Percentiles rank a stretch among this genome's conserved stretches.
Conservation (phyloP, 2,797 vertebrate genomes). For the Gephyroberyx darwinii region DNA sequence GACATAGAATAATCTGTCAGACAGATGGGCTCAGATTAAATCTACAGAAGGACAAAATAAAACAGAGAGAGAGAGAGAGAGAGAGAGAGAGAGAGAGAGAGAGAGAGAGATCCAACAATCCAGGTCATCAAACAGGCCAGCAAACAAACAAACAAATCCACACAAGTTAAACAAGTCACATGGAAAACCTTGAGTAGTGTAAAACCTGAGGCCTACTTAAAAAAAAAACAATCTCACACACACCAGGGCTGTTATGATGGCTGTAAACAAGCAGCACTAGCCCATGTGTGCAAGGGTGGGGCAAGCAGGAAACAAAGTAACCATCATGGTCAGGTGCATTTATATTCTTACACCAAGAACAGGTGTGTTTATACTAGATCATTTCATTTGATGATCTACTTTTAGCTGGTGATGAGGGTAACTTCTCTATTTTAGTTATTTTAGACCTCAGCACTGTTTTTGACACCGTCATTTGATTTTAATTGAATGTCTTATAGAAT, state of each 20-base stretch:
- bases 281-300: too few species aligned
- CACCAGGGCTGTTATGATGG: not conserved
- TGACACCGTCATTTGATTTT: too few species aligned
- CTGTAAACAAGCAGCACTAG: conserved; percentile 4
- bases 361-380: not conserved
- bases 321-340: too few species aligned
- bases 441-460: too few species aligned
- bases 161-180: not conserved
- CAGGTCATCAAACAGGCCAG: too few species aligned
- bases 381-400: not conserved
- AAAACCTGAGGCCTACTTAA: not conserved
- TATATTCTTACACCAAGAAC: not conserved
- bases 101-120: too few species aligned
- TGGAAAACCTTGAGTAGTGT: not conserved
- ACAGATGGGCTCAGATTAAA: conserved; percentile 19
- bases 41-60: not conserved
- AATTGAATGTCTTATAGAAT: too few species aligned
- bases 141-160: too few species aligned
- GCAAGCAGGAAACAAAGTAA: not conserved
- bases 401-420: too few species aligned
- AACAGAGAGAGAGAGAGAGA: too few species aligned
- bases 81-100: too few species aligned
- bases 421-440: too few species aligned
- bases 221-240: not conserved
- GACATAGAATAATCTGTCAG: conserved; percentile 37